Evolutionary conservation across 2,888 invertebrate species (phyloP).

Genomic region (Pyrocoelia pectoralis): DNA sequence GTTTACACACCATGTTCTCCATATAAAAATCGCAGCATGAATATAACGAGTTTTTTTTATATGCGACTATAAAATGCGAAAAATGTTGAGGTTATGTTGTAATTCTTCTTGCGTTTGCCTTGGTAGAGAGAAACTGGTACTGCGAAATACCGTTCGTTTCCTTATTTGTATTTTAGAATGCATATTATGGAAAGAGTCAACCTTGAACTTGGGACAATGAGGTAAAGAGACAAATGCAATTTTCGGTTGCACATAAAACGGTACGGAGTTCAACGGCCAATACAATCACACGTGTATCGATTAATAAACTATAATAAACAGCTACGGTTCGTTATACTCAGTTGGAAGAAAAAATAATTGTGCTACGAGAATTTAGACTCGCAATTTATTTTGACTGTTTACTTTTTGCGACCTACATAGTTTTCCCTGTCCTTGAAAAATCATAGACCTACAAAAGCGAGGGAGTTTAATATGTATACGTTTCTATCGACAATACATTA

Average conservation of each 20-base stretch:
- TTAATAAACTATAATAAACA: neutral
- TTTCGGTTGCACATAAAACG: neutral
- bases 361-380: neutral
- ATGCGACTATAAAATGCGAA: neutral
- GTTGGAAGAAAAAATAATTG: neutral
- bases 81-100: neutral
- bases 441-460: neutral
- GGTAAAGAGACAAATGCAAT: neutral
- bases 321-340: neutral
- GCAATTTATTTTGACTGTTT: conserved; percentile 16
- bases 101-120: no score
- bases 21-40: neutral
- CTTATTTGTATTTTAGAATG: neutral
- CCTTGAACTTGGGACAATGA: neutral
- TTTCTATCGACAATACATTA: conserved; percentile 3
- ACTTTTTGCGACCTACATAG: conserved; percentile 30
- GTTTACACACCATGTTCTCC: neutral
- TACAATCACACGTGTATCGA: conserved; percentile 5
- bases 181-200: neutral
- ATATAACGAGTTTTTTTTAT: no score
- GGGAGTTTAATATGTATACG: neutral
- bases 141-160: neutral
- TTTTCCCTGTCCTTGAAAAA: conserved; percentile 20
- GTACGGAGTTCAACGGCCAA: conserved; percentile 7
- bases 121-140: no score